Conservation (phyloP, 92 coral and sea anemone species). For the Zoanthus solanderi region DNA sequence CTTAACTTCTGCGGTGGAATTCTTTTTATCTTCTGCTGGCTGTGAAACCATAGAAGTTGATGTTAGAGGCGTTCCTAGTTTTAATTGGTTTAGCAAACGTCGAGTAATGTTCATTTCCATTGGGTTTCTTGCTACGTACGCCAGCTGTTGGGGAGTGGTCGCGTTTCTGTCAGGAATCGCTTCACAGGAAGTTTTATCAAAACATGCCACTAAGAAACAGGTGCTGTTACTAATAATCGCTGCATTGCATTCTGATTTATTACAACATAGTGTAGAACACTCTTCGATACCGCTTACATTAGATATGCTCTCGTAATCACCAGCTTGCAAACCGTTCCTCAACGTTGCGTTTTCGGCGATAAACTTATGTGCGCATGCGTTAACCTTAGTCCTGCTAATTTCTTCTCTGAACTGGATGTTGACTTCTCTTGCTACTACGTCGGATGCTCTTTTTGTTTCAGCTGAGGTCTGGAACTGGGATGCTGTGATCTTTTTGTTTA, state of each 20-base stretch:
- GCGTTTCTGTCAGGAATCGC: slow-evolving; percentile 55
- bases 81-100: slow-evolving; percentile 52
- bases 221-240: slow-evolving; percentile 60
- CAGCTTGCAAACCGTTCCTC: slow-evolving; percentile 72
- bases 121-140: slow-evolving; percentile 74
- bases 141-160: slow-evolving; percentile 43
- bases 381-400: slow-evolving; percentile 36
- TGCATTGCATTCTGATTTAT: slow-evolving; percentile 76
- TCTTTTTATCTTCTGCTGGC: neutral
- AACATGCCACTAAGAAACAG: slow-evolving; percentile 74
- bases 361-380: slow-evolving; percentile 74
- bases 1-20: neutral
- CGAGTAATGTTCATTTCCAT: slow-evolving; percentile 61
- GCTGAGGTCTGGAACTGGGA: neutral
- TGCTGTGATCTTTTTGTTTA: neutral
- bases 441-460: neutral
- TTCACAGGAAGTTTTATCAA: slow-evolving; percentile 64
- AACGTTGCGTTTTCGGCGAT: slow-evolving; percentile 79
- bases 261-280: slow-evolving; percentile 82
- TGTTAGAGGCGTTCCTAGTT: neutral
- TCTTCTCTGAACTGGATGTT: slow-evolving; percentile 51
- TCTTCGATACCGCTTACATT: slow-evolving; percentile 72
- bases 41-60: neutral
- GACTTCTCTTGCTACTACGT: slow-evolving; percentile 7
- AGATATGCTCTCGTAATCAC: slow-evolving; percentile 68